A percentile compares a stretch with the other conserved stretches of the same genome.
Conservation (phyloP, 2,888 invertebrate genomes). For the Eledone cirrhosa region DNA sequence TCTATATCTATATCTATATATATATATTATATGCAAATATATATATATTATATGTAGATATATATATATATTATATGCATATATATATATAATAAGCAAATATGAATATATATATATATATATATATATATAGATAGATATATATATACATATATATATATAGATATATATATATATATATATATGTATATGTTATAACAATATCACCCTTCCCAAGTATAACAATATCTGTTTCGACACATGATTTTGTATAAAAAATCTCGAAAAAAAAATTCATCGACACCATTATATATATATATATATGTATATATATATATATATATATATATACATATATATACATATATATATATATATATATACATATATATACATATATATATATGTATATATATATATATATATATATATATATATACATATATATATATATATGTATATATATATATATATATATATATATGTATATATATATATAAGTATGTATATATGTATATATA, state of each 20-base stretch:
- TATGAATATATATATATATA: neutral
- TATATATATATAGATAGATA: neutral
- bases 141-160: neutral
- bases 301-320: neutral
- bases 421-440: neutral
- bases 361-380: neutral
- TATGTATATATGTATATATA: too few species aligned
- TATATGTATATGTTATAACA: neutral
- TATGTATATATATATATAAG: too few species aligned
- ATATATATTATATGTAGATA: too few species aligned
- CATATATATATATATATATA: neutral
- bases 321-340: neutral
- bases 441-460: too few species aligned
- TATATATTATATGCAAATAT: too few species aligned
- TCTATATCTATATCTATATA: too few species aligned
- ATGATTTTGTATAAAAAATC: too few species aligned
- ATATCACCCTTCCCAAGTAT: neutral
- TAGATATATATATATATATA: neutral
- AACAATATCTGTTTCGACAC: too few species aligned
- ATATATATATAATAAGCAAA: too few species aligned
- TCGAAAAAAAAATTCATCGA: too few species aligned
- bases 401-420: neutral
- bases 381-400: neutral
- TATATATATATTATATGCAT: too few species aligned
- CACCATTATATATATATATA: too few species aligned